A percentile compares a stretch with the other conserved stretches of the same genome.
These are phyloP conservation scores for Vulpes vulpes DNA, from an alignment of 2,113 vertebrate genomes.

Conservation along the genomic window DNA sequence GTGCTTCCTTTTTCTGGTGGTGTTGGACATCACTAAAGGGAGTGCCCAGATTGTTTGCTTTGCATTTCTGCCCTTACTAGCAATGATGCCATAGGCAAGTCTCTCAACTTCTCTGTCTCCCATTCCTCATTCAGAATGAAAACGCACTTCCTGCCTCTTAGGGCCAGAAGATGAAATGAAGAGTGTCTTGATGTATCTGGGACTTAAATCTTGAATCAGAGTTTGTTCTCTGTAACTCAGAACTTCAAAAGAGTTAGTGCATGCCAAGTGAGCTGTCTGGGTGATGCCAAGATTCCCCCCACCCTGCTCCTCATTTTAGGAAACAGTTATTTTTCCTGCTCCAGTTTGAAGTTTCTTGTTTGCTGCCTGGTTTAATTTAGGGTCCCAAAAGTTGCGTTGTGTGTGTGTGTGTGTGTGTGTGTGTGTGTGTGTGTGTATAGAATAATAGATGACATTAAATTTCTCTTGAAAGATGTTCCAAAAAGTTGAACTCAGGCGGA, in stretches of 20 bases:
- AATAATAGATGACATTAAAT: background rate
- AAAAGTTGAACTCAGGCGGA: background rate
- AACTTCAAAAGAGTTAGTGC: constrained; percentile 16
- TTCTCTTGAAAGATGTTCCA: constrained; percentile 45
- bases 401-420: background rate
- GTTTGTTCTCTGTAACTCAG: background rate
- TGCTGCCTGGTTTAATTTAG: constrained; percentile 46
- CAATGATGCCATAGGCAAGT: background rate
- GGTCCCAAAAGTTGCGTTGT: background rate
- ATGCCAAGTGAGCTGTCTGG: background rate
- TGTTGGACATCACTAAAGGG: background rate
- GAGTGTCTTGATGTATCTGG: background rate
- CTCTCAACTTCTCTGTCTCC: background rate
- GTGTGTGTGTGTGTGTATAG: background rate
- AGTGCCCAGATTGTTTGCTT: background rate
- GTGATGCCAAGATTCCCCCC: background rate
- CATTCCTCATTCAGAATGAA: background rate
- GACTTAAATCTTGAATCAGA: background rate
- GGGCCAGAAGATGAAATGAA: background rate
- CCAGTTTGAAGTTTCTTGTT: constrained; percentile 42
- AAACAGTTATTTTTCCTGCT: constrained; percentile 17
- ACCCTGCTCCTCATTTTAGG: background rate
- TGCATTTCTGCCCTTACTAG: background rate
- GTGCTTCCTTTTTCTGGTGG: background rate
- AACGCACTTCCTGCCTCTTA: background rate